phyloP scores from a whole-genome alignment of 2,888 invertebrate genomes.

The Vanessa cardui region DNA sequence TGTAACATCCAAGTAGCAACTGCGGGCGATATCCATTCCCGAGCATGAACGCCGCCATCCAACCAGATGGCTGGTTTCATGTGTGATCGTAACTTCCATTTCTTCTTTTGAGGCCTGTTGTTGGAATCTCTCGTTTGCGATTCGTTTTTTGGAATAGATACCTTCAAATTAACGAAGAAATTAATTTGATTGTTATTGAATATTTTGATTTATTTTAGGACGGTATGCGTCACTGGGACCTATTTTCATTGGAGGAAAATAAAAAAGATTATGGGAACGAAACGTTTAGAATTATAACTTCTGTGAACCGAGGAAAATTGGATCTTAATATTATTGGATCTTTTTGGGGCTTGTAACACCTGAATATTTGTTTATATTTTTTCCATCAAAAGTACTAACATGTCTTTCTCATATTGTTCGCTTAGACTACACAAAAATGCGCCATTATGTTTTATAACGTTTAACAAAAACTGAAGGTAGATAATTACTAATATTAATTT shows the following conservation, averaged over 20 bases:
- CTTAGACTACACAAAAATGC: too few relatives aligned
- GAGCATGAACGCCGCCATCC: conserved; percentile 89
- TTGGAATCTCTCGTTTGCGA: conserved; percentile 48
- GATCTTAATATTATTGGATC: too few relatives aligned
- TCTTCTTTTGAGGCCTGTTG: conserved; percentile 63
- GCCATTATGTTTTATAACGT: background rate
- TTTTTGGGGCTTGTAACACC: too few relatives aligned
- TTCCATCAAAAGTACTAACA: too few relatives aligned
- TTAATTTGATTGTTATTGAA: background rate
- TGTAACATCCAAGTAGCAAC: conserved; percentile 88
- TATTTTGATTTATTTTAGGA: too few relatives aligned
- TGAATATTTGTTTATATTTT: too few relatives aligned
- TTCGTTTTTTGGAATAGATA: conserved; percentile 66
- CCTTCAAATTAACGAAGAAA: conserved; percentile 46
- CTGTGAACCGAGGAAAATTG: too few relatives aligned
- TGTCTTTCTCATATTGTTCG: too few relatives aligned
- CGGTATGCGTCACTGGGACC: too few relatives aligned
- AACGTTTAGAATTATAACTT: too few relatives aligned
- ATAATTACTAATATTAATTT: background rate
- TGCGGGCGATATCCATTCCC: conserved; percentile 92
- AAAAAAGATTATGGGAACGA: too few relatives aligned
- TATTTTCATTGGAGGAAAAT: too few relatives aligned
- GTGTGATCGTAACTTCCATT: conserved; percentile 72
- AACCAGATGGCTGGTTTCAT: conserved; percentile 90
- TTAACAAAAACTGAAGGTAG: background rate